phyloP scores from a whole-genome alignment of 2,888 invertebrate species.

The Tipula confusa region DNA sequence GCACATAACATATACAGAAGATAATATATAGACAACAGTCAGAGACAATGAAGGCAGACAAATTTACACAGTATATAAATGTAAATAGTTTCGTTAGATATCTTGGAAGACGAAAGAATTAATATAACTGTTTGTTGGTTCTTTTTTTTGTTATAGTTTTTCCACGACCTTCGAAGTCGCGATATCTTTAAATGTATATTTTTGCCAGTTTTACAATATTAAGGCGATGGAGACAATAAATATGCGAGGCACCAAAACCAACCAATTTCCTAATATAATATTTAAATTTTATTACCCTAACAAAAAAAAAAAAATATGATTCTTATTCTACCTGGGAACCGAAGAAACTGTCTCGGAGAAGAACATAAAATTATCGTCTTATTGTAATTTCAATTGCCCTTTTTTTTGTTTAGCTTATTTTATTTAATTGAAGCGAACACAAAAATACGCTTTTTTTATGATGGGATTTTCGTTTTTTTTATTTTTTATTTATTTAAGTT shows the following conservation, averaged over 20 bases:
- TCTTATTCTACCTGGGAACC: background rate
- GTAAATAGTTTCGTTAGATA: background rate
- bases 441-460: conserved; percentile 4
- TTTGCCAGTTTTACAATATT: background rate
- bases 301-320: background rate
- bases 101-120: background rate
- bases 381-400: conserved; percentile 20
- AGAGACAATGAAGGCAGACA: background rate
- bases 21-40: background rate
- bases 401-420: background rate
- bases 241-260: background rate
- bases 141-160: background rate
- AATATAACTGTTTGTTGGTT: background rate
- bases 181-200: background rate
- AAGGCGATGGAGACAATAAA: background rate
- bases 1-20: background rate
- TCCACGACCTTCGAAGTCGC: background rate
- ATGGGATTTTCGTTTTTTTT: too few species aligned
- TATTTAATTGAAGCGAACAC: conserved; percentile 8
- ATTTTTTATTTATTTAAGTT: conserved; percentile 17
- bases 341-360: background rate
- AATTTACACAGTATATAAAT: background rate
- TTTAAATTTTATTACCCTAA: conserved; percentile 12
- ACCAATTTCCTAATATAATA: background rate
- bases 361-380: conserved; percentile 16